Evolutionary conservation across 2,797 vertebrate species (phyloP).

Genomic region (Eutrigla gurnardus): DNA sequence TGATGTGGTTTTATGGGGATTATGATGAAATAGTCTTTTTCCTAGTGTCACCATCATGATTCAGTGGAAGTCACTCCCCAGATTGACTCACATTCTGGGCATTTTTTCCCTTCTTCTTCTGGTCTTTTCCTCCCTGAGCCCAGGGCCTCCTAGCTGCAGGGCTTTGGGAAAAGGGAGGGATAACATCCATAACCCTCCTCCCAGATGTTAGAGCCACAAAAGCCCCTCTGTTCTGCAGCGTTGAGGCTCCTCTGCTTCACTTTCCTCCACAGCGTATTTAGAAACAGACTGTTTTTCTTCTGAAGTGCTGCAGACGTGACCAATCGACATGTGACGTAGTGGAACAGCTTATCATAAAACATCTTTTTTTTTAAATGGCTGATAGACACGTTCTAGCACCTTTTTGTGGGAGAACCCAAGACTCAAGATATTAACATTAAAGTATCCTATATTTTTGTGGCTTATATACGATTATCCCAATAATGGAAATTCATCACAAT

Average conservation of each 20-base stretch:
- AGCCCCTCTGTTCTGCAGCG: conserved; percentile 54
- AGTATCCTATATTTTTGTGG: background rate
- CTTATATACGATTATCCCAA: no score
- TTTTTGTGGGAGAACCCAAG: background rate
- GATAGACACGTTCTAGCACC: background rate
- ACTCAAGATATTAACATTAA: background rate
- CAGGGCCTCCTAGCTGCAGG: conserved; percentile 17
- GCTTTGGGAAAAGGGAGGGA: conserved; percentile 36
- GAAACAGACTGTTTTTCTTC: conserved; percentile 17
- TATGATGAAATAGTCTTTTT: background rate
- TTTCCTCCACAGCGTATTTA: conserved; percentile 3
- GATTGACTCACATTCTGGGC: background rate
- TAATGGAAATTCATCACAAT: no score
- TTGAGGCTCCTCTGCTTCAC: background rate
- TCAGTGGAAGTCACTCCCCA: background rate
- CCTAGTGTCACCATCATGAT: background rate
- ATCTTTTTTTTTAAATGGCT: background rate
- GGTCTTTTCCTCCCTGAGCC: background rate
- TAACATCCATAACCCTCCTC: conserved; percentile 38
- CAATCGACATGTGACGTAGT: background rate
- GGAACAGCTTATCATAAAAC: no score
- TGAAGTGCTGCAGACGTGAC: conserved; percentile 10
- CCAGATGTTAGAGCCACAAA: conserved; percentile 76
- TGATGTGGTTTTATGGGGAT: no score
- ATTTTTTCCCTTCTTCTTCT: background rate